These are phyloP conservation scores for Drosophila sproati DNA, from an alignment of 1,140 invertebrate species.

Conservation along the genomic window DNA sequence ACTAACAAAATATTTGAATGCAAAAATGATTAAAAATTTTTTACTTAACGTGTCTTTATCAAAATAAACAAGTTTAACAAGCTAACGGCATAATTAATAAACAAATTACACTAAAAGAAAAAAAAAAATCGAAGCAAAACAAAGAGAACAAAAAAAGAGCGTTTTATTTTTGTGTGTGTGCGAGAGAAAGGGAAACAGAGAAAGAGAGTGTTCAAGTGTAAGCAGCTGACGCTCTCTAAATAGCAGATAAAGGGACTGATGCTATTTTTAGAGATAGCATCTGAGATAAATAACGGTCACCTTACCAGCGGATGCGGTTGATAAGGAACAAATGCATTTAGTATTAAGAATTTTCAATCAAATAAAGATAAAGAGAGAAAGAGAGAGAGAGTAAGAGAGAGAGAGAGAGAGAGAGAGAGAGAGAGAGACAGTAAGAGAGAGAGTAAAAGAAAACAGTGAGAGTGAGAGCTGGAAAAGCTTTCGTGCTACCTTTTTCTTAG, in stretches of 20 bases:
- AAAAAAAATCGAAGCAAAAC: constrained; percentile 27
- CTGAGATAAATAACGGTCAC: no score
- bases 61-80: constrained; percentile 78
- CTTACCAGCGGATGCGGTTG: no score
- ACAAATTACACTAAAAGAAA: constrained; percentile 53
- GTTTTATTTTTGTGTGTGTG: constrained; percentile 35
- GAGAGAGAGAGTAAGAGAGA: constrained; percentile 7
- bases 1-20: constrained; percentile 53
- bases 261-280: no score
- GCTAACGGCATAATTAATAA: constrained; percentile 82
- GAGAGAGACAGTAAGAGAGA: constrained; percentile 11
- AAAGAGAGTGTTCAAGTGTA: not conserved
- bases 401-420: not conserved
- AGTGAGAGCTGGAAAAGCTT: constrained; percentile 10
- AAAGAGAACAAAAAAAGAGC: constrained; percentile 53
- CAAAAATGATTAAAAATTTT: constrained; percentile 76
- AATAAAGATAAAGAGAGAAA: constrained; percentile 3
- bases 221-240: no score
- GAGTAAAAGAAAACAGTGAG: not conserved
- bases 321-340: no score
- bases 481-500: constrained; percentile 3
- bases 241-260: no score
- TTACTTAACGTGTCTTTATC: constrained; percentile 83
- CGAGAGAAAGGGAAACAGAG: not conserved
- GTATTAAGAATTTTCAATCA: no score